phyloP scores from a whole-genome alignment of 2,113 vertebrate genomes.

The Chauna torquata region DNA sequence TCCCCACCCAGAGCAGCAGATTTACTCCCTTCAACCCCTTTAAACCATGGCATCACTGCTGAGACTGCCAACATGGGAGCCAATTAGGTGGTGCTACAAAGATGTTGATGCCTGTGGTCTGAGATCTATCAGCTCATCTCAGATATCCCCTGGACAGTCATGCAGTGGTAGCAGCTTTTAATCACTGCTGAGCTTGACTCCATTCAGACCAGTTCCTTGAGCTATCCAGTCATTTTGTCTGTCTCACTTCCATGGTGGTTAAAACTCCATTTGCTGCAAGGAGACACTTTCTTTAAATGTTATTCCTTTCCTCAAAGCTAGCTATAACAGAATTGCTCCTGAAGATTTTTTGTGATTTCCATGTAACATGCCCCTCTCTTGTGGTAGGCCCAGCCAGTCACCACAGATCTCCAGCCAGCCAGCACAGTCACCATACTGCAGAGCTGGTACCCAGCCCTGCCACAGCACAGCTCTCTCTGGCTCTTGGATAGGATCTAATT shows the following conservation, averaged over 20 bases:
- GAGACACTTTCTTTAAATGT: neutral
- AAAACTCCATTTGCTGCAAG: slow-evolving; percentile 17
- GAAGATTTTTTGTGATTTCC: neutral
- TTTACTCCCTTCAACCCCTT: slow-evolving; percentile 3
- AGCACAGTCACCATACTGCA: neutral
- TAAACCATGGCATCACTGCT: slow-evolving; percentile 4
- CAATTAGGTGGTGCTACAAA: slow-evolving; percentile 62
- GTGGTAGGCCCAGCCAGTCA: neutral
- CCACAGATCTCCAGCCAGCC: neutral
- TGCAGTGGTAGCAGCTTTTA: slow-evolving; percentile 47
- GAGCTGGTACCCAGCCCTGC: neutral
- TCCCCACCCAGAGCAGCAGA: neutral
- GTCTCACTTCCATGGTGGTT: neutral
- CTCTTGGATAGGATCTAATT: neutral
- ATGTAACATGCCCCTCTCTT: neutral
- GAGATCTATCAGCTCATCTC: slow-evolving; percentile 19
- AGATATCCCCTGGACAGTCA: slow-evolving; percentile 49
- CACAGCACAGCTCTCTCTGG: neutral
- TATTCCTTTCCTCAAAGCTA: neutral
- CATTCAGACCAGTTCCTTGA: slow-evolving; percentile 13
- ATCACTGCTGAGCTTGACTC: slow-evolving; percentile 29
- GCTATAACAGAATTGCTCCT: neutral
- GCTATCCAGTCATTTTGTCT: neutral
- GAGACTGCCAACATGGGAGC: slow-evolving; percentile 60
- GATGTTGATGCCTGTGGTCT: slow-evolving; percentile 35